A percentile compares a stretch with the other conserved stretches of the same genome.
Evolutionary conservation across 2,888 invertebrate species (phyloP).

Genomic region (Drosophila austrosaltans): DNA sequence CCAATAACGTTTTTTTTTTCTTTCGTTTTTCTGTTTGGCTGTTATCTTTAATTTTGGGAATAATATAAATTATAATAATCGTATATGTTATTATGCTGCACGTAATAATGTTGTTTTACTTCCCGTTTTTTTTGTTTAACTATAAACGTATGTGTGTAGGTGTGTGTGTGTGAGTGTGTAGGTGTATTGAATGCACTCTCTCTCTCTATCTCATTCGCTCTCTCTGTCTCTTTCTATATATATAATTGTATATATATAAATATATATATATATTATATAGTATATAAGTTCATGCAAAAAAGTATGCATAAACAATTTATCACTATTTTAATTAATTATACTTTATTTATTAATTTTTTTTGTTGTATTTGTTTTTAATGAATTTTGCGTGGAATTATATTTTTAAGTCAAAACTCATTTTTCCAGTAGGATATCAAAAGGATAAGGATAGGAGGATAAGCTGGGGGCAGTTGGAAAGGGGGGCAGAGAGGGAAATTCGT

Average conservation of each 20-base stretch:
- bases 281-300: conserved; percentile 40
- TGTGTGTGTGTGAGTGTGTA: conserved; percentile 35
- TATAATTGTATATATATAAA: conserved; percentile 40
- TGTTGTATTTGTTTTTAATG: conserved; percentile 30
- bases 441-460: not conserved
- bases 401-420: conserved; percentile 73
- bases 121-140: conserved; percentile 63
- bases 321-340: conserved; percentile 64
- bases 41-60: conserved; percentile 80
- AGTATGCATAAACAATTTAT: conserved; percentile 55
- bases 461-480: not conserved
- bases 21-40: conserved; percentile 67
- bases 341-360: conserved; percentile 53
- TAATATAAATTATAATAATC: conserved; percentile 81
- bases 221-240: conserved; percentile 34
- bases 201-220: conserved; percentile 30
- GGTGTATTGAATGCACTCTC: conserved; percentile 57
- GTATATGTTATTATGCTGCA: conserved; percentile 70
- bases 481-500: conserved; percentile 42
- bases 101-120: conserved; percentile 72
- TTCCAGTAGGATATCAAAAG: conserved; percentile 1
- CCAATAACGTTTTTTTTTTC: conserved; percentile 36
- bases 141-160: conserved; percentile 50
- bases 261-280: conserved; percentile 42
- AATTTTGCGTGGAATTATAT: conserved; percentile 59